Evolutionary conservation across 1,140 invertebrate species (phyloP).

Genomic region (Brachystomella parvula): DNA sequence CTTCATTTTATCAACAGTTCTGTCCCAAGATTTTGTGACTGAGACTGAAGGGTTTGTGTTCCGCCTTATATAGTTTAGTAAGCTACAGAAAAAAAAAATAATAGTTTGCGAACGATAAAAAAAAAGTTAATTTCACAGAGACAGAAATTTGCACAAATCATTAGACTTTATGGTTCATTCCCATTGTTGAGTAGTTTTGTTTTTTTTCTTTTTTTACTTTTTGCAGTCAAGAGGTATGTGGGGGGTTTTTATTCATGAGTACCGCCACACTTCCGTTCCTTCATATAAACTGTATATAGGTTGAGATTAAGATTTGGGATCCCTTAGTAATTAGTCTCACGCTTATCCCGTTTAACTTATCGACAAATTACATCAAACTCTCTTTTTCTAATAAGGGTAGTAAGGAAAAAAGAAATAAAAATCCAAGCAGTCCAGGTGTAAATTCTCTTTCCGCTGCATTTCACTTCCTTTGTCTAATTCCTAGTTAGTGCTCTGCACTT

Average conservation of each 20-base stretch:
- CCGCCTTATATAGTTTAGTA: slow-evolving; percentile 15
- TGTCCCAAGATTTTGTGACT: not conserved
- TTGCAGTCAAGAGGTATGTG: not conserved
- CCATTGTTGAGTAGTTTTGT: not conserved
- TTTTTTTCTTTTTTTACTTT: not conserved
- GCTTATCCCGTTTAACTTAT: no score
- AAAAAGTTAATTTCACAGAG: not conserved
- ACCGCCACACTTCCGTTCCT: not conserved
- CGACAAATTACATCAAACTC: no score
- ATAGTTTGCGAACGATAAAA: not conserved
- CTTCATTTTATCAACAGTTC: slow-evolving; percentile 18
- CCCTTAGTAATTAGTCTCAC: not conserved
- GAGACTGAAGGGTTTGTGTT: slow-evolving; percentile 3
- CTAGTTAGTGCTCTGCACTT: no score
- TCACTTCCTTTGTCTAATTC: no score
- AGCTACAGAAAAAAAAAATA: not conserved
- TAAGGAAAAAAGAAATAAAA: no score
- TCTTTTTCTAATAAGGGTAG: no score
- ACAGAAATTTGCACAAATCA: not conserved
- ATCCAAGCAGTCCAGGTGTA: no score
- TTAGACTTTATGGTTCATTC: slow-evolving; percentile 1
- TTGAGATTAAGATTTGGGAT: not conserved
- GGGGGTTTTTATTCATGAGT: not conserved
- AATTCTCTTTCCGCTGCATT: no score
- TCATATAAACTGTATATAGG: not conserved